Percentiles rank a stretch among this genome's conserved stretches.
These are phyloP conservation scores for Rhynchophorus ferrugineus DNA, from an alignment of 1,140 invertebrate species.

Conservation along the genomic window DNA sequence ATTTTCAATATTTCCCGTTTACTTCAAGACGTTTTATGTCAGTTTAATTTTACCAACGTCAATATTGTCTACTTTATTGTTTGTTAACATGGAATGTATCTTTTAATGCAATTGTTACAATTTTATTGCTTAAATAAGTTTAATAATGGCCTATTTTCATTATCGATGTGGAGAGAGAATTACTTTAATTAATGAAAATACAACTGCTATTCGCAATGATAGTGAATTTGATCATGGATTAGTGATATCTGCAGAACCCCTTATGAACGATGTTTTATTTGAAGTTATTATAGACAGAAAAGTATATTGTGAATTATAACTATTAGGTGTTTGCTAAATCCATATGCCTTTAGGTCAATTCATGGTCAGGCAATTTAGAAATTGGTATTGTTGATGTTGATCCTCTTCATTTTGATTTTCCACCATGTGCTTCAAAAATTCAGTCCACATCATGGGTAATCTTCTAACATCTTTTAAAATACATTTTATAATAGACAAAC, in stretches of 20 bases:
- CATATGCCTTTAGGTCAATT: constrained; percentile 65
- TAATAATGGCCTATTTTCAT: constrained; percentile 56
- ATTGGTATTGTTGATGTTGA: constrained; percentile 83
- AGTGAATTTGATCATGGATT: constrained; percentile 77
- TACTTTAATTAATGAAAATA: constrained; percentile 70
- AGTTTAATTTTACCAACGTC: too few species aligned
- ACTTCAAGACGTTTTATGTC: too few species aligned
- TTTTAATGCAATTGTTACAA: too few species aligned
- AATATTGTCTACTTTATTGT: too few species aligned
- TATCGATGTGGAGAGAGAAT: constrained; percentile 71
- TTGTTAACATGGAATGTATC: too few species aligned
- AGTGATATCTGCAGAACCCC: constrained; percentile 74
- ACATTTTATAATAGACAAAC: constrained; percentile 7
- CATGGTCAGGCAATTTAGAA: constrained; percentile 88
- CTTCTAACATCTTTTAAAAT: constrained; percentile 7
- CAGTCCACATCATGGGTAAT: constrained; percentile 77
- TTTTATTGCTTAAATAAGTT: neutral
- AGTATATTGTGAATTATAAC: constrained; percentile 55
- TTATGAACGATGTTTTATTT: constrained; percentile 78
- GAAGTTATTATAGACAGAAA: constrained; percentile 84
- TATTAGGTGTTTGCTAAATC: too few species aligned
- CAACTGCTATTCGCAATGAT: constrained; percentile 70
- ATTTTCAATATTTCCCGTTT: too few species aligned
- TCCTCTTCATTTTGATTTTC: constrained; percentile 72
- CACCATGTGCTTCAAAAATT: constrained; percentile 76